These are phyloP conservation scores for Eucera pruinosa DNA, from an alignment of 2,888 invertebrate species.

Conservation along the genomic window DNA sequence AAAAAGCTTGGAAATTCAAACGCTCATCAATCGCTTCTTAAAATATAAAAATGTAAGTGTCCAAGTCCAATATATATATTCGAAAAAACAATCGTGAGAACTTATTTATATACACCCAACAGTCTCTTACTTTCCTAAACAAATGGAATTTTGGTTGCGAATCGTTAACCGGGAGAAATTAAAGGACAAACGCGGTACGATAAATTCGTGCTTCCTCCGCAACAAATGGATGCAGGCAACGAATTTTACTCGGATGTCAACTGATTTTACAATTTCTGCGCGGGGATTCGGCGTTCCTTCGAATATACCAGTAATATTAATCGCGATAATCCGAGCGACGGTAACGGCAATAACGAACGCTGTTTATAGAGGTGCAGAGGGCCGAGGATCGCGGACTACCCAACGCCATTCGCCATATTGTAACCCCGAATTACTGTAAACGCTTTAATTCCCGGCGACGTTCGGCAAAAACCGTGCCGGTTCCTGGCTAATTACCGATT, in stretches of 20 bases:
- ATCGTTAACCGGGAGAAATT: neutral
- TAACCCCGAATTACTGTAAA: conserved; percentile 71
- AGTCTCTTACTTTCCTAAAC: too few species aligned
- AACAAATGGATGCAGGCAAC: conserved; percentile 3
- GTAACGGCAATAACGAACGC: conserved; percentile 62
- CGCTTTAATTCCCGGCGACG: conserved; percentile 57
- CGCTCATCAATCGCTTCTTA: too few species aligned
- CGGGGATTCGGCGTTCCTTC: conserved; percentile 48
- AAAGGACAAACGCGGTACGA: neutral
- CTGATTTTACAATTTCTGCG: conserved; percentile 50
- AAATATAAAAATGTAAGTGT: too few species aligned
- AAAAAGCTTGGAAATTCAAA: too few species aligned
- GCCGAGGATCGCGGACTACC: conserved; percentile 13
- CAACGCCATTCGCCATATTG: conserved; percentile 59
- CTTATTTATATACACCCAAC: too few species aligned
- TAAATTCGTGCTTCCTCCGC: neutral
- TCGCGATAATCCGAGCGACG: conserved; percentile 59
- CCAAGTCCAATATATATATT: too few species aligned
- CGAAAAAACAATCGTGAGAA: too few species aligned
- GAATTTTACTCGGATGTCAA: conserved; percentile 48
- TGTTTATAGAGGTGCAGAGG: conserved; percentile 60
- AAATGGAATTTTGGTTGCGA: too few species aligned
- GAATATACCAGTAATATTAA: conserved; percentile 42
- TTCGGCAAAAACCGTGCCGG: conserved; percentile 42
- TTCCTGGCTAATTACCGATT: conserved; percentile 45